A percentile compares a stretch with the other conserved stretches of the same genome.
phyloP scores from a whole-genome alignment of 2,888 invertebrate genomes.

The Cephus spinipes region DNA sequence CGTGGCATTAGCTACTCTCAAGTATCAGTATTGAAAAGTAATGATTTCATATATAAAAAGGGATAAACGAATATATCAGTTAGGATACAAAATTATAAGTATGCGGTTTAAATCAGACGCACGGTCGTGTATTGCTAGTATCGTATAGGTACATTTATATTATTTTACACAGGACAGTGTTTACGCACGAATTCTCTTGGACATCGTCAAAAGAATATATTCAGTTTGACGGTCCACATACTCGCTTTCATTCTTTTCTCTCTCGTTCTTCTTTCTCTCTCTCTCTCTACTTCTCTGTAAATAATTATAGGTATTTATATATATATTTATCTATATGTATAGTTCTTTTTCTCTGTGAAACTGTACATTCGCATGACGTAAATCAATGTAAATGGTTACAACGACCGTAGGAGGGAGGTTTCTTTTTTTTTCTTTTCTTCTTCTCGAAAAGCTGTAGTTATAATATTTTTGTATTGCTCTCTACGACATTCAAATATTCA shows the following conservation, averaged over 20 bases:
- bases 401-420: not conserved
- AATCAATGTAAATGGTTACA: not conserved
- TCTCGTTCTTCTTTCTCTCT: not conserved
- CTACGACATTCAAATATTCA: not conserved
- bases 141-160: not conserved
- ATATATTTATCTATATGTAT: conserved; percentile 35
- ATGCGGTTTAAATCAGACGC: not conserved
- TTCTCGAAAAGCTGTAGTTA: conserved; percentile 7
- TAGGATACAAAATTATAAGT: not conserved
- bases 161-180: conserved; percentile 5
- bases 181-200: not conserved
- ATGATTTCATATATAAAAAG: not conserved
- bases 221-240: not conserved
- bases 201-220: not conserved
- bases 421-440: not conserved
- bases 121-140: not conserved
- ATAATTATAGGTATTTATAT: conserved; percentile 8
- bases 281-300: conserved; percentile 8
- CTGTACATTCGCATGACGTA: not conserved
- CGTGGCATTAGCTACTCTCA: not conserved
- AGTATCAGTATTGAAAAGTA: not conserved
- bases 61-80: not conserved
- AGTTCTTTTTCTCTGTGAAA: conserved; percentile 15
- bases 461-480: conserved; percentile 22
- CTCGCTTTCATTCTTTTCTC: not conserved